Evolutionary conservation across 2,797 vertebrate species (phyloP).

Genomic region (Leptodactylus fallax): DNA sequence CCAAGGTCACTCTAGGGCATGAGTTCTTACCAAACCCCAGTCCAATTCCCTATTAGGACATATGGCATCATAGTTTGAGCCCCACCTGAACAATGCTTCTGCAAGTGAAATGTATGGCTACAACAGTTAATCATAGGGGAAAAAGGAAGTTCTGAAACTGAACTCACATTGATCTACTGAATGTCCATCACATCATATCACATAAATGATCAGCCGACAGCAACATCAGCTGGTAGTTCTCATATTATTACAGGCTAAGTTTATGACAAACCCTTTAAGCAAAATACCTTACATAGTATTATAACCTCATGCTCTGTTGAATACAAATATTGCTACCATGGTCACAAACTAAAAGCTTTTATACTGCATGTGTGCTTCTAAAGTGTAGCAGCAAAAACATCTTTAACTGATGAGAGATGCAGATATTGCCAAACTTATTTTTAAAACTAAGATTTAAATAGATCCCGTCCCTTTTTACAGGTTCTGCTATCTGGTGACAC

Average conservation of each 20-base stretch:
- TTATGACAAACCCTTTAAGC: not conserved
- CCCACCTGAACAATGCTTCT: not conserved
- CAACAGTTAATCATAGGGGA: not conserved
- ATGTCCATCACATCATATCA: not conserved
- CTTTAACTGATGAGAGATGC: not conserved
- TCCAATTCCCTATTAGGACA: not conserved
- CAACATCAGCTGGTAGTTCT: not conserved
- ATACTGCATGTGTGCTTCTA: not conserved
- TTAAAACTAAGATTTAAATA: not conserved
- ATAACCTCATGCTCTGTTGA: not conserved
- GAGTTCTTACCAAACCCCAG: not conserved
- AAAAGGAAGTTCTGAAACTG: not conserved
- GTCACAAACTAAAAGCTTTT: too few species aligned
- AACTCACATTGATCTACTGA: not conserved
- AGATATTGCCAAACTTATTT: not conserved
- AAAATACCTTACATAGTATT: slow-evolving; percentile 21
- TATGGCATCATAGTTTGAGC: not conserved
- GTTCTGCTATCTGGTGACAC: slow-evolving; percentile 22
- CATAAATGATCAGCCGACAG: not conserved
- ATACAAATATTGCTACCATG: not conserved
- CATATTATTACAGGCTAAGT: not conserved
- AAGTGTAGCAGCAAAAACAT: not conserved
- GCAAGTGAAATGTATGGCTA: not conserved
- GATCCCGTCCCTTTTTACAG: not conserved
- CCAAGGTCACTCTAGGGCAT: too few species aligned